phyloP scores from a whole-genome alignment of 37 sponge, comb jelly and placozoan genomes.

The Eunapius fragilis region DNA sequence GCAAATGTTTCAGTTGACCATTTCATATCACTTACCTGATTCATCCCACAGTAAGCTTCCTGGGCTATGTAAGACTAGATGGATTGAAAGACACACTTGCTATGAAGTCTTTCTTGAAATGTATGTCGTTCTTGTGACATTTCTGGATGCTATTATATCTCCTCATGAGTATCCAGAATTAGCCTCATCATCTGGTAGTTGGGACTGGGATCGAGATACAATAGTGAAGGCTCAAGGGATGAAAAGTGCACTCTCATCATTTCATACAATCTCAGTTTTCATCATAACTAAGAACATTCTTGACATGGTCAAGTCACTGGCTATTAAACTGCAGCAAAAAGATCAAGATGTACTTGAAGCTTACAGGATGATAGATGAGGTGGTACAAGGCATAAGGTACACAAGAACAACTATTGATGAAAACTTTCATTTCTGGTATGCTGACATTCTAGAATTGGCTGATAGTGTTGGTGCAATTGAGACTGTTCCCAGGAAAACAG shows the following conservation, averaged over 20 bases:
- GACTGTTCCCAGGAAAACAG: slow-evolving; percentile 31
- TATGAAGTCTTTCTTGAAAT: slow-evolving; percentile 51
- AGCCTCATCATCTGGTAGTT: too few relatives aligned
- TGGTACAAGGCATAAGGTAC: slow-evolving; percentile 15
- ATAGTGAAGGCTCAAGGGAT: too few relatives aligned
- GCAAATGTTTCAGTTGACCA: slow-evolving; percentile 35
- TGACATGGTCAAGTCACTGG: slow-evolving; percentile 31
- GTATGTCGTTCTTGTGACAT: slow-evolving; percentile 35
- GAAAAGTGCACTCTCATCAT: slow-evolving; percentile 44
- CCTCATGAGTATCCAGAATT: too few relatives aligned
- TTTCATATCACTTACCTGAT: neutral
- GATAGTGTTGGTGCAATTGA: slow-evolving; percentile 28
- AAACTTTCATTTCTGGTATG: slow-evolving; percentile 48
- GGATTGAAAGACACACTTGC: slow-evolving; percentile 58
- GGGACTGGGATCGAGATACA: too few relatives aligned
- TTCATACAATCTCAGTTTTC: slow-evolving; percentile 47
- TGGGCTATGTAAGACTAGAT: slow-evolving; percentile 62
- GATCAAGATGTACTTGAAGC: slow-evolving; percentile 45
- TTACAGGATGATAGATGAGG: slow-evolving; percentile 32
- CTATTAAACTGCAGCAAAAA: slow-evolving; percentile 49
- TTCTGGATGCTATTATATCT: neutral
- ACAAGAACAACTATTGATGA: slow-evolving; percentile 24
- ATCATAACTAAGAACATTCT: slow-evolving; percentile 47
- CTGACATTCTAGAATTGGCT: slow-evolving; percentile 41
- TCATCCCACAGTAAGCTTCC: slow-evolving; percentile 53